phyloP scores from a whole-genome alignment of 2,888 invertebrate species.

The Agrenia bidenticulata region DNA sequence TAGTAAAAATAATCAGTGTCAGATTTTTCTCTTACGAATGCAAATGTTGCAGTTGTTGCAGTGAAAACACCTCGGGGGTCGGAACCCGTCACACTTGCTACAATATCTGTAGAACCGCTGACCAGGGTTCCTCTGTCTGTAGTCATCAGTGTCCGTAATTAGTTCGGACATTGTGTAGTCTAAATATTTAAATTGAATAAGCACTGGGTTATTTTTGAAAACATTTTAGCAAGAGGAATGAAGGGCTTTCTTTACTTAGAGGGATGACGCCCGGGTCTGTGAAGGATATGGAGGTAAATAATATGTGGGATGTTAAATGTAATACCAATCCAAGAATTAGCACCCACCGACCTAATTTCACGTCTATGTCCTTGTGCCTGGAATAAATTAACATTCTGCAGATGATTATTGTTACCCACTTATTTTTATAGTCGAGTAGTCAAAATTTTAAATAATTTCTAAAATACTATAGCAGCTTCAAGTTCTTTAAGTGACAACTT shows the following conservation, averaged over 20 bases:
- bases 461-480: too few relatives aligned
- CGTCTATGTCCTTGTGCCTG: neutral
- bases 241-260: slow-evolving; percentile 21
- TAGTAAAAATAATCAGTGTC: neutral
- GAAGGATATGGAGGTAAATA: slow-evolving; percentile 17
- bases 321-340: slow-evolving; percentile 18
- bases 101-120: slow-evolving; percentile 29
- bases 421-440: too few relatives aligned
- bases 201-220: neutral
- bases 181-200: neutral
- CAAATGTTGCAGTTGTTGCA: slow-evolving; percentile 32
- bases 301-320: neutral
- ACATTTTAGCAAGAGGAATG: neutral
- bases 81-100: slow-evolving; percentile 25
- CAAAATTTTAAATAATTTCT: too few relatives aligned
- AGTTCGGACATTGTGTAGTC: slow-evolving; percentile 28
- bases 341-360: neutral
- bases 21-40: slow-evolving; percentile 22
- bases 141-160: slow-evolving; percentile 24
- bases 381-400: neutral
- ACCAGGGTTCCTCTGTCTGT: slow-evolving; percentile 22
- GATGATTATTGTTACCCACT: too few relatives aligned
- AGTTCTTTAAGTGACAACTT: too few relatives aligned
- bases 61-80: slow-evolving; percentile 31
- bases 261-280: slow-evolving; percentile 34